Evolutionary conservation across 2,888 invertebrate species (phyloP), one percentile per base, ranked within the genome.

Genomic region (Leuctra nigra): DNA sequence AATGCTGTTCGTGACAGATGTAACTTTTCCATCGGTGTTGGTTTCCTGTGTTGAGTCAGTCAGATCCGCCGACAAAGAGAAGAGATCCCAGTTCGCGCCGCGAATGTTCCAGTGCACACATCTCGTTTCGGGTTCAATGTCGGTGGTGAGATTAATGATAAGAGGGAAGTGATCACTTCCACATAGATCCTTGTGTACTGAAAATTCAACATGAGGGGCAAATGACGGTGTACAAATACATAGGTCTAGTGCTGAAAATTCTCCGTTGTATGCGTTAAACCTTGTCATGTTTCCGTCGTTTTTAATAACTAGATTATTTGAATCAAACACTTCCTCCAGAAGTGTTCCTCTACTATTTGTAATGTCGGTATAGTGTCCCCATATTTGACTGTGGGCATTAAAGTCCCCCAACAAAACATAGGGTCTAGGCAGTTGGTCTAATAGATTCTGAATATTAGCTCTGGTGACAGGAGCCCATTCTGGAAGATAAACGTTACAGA

Each of bases 341-440:
- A 53, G 22, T 23, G 36, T 35, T 16, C 53, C 53, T 39, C 53
- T 53, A 22, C 53, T 18, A 38, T 36, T 33, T 14, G n/a, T 33
- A 24, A 36, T 23, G 20, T 18, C 36, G 18, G 23, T 36, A 16
- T 18, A 18, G 25, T 39, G 18, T 33, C 53, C 53, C 53, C 53
- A 53, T 13, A 53, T n/a, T 11, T 11, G 16, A 18, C 39, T 39
- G 18, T 53, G 53, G 36, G 53, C 53, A 16, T 53, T 20, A 36
- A 53, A 53, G 25, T 44, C 44, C 23, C 44, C 44, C n/a, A 44
- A 20, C n/a, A 44, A 9, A 20, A 44, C 44, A 20, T 22, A 53
- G 1, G 53, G 53, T 11, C 23, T 4, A n/a, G 24, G 24, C 9
- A 53, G 16, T 39, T 41, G 41, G 14, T 9, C 14, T 16, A 41